Evolutionary conservation across 2,797 vertebrate species (phyloP).

Genomic region (Alfaro cultratus): DNA sequence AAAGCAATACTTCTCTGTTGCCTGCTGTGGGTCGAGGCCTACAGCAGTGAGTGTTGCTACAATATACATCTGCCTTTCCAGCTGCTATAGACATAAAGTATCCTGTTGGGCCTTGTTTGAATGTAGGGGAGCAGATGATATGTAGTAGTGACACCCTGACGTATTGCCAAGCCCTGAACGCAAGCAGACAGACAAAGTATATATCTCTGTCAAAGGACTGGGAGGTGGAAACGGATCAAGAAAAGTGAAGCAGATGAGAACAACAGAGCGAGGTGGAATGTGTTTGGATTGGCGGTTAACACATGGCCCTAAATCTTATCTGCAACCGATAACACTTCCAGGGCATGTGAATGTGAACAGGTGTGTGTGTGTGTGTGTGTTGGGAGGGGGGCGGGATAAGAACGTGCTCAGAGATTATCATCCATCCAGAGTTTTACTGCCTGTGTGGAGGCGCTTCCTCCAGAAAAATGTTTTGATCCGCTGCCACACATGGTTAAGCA

Average conservation of each 20-base stretch:
- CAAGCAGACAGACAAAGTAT: conserved; percentile 19
- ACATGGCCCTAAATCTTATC: conserved; percentile 55
- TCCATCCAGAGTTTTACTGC: conserved; percentile 55
- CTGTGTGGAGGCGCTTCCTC: conserved; percentile 54
- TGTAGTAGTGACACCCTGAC: conserved; percentile 52
- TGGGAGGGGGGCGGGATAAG: background rate
- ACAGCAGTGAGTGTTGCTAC: background rate
- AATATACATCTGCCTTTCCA: background rate
- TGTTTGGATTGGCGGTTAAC: conserved; percentile 56
- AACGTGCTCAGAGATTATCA: conserved; percentile 44
- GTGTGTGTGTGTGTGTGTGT: conserved; percentile 11
- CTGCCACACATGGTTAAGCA: conserved; percentile 72
- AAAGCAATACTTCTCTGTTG: conserved; percentile 1
- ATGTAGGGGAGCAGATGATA: conserved; percentile 1
- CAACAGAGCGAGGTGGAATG: conserved; percentile 51
- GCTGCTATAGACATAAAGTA: conserved; percentile 55
- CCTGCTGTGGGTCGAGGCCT: conserved; percentile 4
- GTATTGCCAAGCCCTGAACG: conserved; percentile 56
- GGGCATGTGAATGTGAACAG: conserved; percentile 12
- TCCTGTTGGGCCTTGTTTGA: conserved; percentile 8
- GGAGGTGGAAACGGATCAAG: conserved; percentile 13
- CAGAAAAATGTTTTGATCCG: conserved; percentile 67
- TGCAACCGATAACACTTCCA: conserved; percentile 32
- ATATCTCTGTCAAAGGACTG: background rate
- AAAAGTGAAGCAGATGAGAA: conserved; percentile 37